Base-by-base conservation (phyloP, 2,113 vertebrate genomes). In the Zosterops lateralis region DNA sequence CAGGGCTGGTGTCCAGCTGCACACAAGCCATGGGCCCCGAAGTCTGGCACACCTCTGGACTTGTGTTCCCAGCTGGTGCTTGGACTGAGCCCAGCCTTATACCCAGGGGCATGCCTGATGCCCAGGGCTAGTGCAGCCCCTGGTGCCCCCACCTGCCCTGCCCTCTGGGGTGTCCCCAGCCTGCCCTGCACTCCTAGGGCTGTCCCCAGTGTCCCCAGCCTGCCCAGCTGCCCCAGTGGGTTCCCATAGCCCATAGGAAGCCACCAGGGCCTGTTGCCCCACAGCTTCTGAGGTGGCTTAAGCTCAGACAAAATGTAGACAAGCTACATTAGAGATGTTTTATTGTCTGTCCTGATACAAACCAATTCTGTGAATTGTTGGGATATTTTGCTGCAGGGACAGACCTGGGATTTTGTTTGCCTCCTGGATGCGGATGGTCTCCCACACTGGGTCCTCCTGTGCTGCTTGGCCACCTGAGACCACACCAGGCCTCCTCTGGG, bases 11-110 rank as follows among this genome's bases (percentile, higher is more conserved):
- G 21, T 58, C 31, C 36, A 38, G n/a, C 24, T 73, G 24, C 47
- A 10, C 34, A 5, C 36, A 71, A 74, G 72, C 57, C 44, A 5
- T 4, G 26, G 48, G 53, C 28, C 17, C 28, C 0, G 0, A 4
- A 24, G 20, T 5, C 20, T 31, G 54, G 25, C 28, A 2, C 6
- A 19, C 7, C 18, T 21, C 38, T 13, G 17, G 17, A 6, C 18
- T 42, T 3, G 3, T 3, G 16, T 36, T 12, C 32, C 13, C 3
- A 44, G 7, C 58, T 56, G 34, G 34, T 44, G 11, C 18, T 34
- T 0, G 0, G 9, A 42, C 36, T 79, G 1, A 6, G 44, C 58
- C 7, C 0, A 0, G 1, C 25, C 31, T 62, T 21, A 10, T 36
- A 14, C 24, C n/a, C 56, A 40, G 40, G 50, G 11, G 11, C 0